Evolutionary conservation across 2,797 vertebrate species (phyloP).

Genomic region (Natrix natrix): DNA sequence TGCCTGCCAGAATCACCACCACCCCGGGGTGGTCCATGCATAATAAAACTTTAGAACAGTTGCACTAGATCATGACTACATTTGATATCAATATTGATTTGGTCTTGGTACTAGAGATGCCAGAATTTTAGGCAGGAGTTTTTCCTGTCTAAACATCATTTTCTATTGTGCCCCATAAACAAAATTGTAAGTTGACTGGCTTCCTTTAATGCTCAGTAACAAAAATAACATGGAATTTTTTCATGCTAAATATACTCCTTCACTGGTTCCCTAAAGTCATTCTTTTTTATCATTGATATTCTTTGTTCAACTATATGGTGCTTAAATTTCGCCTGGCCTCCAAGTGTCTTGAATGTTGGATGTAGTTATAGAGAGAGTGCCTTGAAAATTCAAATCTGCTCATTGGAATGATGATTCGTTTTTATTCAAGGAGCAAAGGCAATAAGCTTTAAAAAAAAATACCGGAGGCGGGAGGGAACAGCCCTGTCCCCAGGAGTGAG

Average conservation of each 20-base stretch:
- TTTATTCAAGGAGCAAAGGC: conserved; percentile 27
- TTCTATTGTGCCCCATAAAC: background rate
- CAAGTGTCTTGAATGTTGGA: background rate
- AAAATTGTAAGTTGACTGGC: background rate
- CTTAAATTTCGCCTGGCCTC: background rate
- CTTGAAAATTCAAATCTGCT: background rate
- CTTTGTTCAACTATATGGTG: background rate
- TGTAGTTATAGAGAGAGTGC: background rate
- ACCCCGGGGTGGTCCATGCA: background rate
- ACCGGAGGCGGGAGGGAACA: background rate
- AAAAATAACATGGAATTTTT: background rate
- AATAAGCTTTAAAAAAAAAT: background rate
- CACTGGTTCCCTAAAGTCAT: background rate
- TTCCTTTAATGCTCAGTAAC: background rate
- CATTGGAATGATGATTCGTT: background rate
- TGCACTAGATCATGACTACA: background rate
- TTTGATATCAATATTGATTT: background rate
- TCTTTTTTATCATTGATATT: background rate
- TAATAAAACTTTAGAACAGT: background rate
- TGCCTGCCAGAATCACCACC: too few relatives aligned
- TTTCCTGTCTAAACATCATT: background rate
- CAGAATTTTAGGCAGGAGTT: background rate
- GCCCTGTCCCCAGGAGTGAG: background rate
- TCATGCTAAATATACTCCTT: background rate
- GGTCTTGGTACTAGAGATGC: background rate